A percentile compares a stretch with the other conserved stretches of the same genome.
Conservation (phyloP, 2,888 invertebrate genomes). For the Tipula unca region DNA sequence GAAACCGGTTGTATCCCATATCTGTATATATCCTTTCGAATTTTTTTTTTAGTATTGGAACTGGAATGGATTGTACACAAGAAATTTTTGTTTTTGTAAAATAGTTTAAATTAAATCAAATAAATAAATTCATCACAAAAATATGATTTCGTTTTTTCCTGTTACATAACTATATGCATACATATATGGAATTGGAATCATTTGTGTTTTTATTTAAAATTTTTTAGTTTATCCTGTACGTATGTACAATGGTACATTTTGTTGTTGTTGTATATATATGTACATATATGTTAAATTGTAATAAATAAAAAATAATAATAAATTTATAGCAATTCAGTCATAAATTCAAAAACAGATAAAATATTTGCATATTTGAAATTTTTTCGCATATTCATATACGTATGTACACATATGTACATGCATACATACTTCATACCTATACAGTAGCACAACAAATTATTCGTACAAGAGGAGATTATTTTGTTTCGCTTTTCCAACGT, state of each 20-base stretch:
- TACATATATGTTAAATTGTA: not conserved
- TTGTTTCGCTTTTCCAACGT: too few relatives aligned
- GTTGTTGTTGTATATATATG: too few relatives aligned
- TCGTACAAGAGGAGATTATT: too few relatives aligned
- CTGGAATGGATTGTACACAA: not conserved
- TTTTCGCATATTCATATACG: not conserved
- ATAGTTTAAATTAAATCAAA: not conserved
- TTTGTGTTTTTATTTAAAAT: not conserved
- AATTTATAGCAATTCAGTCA: not conserved
- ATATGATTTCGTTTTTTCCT: not conserved
- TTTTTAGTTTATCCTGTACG: not conserved
- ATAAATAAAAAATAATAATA: not conserved
- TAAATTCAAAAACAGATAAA: constrained; percentile 14
- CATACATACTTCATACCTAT: too few relatives aligned
- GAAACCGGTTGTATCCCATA: not conserved
- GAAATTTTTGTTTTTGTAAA: not conserved
- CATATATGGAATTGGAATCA: not conserved
- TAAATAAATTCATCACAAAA: not conserved
- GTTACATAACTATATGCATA: too few relatives aligned
- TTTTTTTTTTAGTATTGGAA: not conserved
- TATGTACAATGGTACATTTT: not conserved
- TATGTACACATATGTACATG: too few relatives aligned
- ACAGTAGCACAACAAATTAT: too few relatives aligned
- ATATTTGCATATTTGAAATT: not conserved
- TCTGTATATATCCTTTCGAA: not conserved